Evolutionary conservation across 2,113 vertebrate species (phyloP).

Genomic region (Sinocyclocheilus grahami): DNA sequence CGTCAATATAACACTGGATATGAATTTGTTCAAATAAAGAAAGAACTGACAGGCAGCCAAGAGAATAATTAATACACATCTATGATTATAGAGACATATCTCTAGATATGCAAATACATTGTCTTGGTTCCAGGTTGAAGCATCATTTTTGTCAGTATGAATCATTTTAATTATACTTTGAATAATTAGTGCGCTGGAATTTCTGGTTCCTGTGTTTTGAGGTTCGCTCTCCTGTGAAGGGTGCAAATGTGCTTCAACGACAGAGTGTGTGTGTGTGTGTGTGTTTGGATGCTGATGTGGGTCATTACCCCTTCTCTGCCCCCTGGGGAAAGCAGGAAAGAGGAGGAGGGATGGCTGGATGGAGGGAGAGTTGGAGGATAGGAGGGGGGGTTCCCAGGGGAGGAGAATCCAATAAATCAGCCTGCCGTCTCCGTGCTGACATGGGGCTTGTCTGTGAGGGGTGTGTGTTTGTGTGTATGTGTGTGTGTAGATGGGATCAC

Average conservation of each 20-base stretch:
- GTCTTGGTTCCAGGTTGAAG: slow-evolving; percentile 9
- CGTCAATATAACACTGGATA: neutral
- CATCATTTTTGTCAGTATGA: neutral
- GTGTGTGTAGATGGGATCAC: slow-evolving; percentile 19
- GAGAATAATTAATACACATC: neutral
- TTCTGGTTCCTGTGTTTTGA: slow-evolving; percentile 68
- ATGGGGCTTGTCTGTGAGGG: slow-evolving; percentile 75
- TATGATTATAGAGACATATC: neutral
- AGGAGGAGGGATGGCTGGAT: slow-evolving; percentile 63
- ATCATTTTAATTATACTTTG: slow-evolving; percentile 10
- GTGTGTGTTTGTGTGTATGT: slow-evolving; percentile 47
- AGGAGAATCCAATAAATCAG: slow-evolving; percentile 78
- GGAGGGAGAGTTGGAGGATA: slow-evolving; percentile 44
- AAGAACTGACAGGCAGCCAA: neutral
- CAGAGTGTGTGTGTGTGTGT: slow-evolving; percentile 31
- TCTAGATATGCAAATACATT: neutral
- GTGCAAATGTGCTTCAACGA: slow-evolving; percentile 69
- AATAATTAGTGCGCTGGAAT: slow-evolving; percentile 59
- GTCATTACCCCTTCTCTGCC: slow-evolving; percentile 76
- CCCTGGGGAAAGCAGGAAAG: slow-evolving; percentile 67
- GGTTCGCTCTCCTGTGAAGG: slow-evolving; percentile 67
- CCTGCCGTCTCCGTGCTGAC: slow-evolving; percentile 72
- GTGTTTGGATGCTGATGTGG: slow-evolving; percentile 74
- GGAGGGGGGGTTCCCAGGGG: slow-evolving; percentile 60
- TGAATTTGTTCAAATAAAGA: neutral